Conservation (phyloP, 2,797 vertebrate species). For the Scyliorhinus canicula region DNA sequence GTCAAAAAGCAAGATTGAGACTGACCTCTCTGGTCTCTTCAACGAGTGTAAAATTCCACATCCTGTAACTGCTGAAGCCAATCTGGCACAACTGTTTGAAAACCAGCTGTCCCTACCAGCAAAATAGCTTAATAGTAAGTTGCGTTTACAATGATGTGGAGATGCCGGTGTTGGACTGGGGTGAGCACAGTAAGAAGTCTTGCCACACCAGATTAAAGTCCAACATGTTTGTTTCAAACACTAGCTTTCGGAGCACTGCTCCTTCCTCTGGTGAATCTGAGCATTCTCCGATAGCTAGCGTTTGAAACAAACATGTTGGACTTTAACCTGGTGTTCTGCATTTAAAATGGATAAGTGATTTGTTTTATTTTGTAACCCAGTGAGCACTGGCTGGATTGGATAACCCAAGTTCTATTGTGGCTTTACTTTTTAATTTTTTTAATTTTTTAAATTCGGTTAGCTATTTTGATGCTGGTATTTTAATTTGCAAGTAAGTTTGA, state of each 20-base stretch:
- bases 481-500: not conserved
- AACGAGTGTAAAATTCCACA: conserved; percentile 67
- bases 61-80: conserved; percentile 62
- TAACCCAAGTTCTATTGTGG: not conserved
- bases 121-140: not conserved
- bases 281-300: too few relatives aligned
- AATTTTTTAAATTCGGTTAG: not conserved
- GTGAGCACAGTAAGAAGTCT: too few relatives aligned
- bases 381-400: not conserved
- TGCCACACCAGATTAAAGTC: too few relatives aligned
- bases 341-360: not conserved
- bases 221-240: too few relatives aligned
- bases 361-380: not conserved
- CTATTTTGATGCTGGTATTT: not conserved
- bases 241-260: too few relatives aligned
- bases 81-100: conserved; percentile 61
- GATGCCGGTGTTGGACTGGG: too few relatives aligned
- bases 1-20: conserved; percentile 58
- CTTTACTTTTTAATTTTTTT: not conserved
- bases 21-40: conserved; percentile 64
- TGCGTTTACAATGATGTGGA: too few relatives aligned
- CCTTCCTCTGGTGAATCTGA: too few relatives aligned
- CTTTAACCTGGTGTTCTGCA: too few relatives aligned
- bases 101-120: conserved; percentile 44
- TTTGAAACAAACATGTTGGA: too few relatives aligned